Evolutionary conservation across 2,113 vertebrate species (phyloP).

Genomic region (Tamias sibiricus): DNA sequence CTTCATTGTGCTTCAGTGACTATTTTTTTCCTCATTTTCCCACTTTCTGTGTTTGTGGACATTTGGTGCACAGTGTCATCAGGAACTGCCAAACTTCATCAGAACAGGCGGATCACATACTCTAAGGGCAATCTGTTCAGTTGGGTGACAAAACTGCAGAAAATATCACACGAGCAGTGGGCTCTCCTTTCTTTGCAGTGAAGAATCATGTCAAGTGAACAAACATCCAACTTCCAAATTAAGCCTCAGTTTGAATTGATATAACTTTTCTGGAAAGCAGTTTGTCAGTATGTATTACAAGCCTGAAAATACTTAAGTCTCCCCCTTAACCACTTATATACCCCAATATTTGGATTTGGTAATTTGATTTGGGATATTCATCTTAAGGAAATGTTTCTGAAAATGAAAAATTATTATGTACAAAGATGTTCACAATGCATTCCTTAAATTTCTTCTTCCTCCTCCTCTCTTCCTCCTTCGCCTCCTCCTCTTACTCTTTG

Average conservation of each 20-base stretch:
- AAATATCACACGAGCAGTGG: not conserved
- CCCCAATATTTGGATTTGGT: not conserved
- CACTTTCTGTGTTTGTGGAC: not conserved
- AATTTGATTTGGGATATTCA: slow-evolving; percentile 9
- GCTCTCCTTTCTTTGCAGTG: slow-evolving; percentile 14
- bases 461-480: too few relatives aligned
- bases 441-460: not conserved
- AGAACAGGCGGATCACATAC: not conserved
- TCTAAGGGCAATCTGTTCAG: not conserved
- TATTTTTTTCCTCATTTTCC: not conserved
- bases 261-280: not conserved
- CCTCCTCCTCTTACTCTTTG: too few relatives aligned
- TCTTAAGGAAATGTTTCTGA: slow-evolving; percentile 19
- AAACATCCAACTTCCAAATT: slow-evolving; percentile 59
- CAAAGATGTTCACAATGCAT: not conserved
- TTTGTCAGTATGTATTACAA: not conserved
- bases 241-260: not conserved
- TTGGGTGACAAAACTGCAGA: not conserved
- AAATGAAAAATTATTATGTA: not conserved
- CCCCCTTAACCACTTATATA: not conserved
- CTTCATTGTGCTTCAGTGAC: not conserved
- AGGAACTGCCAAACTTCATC: not conserved
- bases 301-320: not conserved
- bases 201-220: slow-evolving; percentile 57
- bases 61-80: not conserved